Evolutionary conservation across 2,797 vertebrate species (phyloP), one percentile per base, ranked within the genome.

Genomic region (Eulemur rubriventer): DNA sequence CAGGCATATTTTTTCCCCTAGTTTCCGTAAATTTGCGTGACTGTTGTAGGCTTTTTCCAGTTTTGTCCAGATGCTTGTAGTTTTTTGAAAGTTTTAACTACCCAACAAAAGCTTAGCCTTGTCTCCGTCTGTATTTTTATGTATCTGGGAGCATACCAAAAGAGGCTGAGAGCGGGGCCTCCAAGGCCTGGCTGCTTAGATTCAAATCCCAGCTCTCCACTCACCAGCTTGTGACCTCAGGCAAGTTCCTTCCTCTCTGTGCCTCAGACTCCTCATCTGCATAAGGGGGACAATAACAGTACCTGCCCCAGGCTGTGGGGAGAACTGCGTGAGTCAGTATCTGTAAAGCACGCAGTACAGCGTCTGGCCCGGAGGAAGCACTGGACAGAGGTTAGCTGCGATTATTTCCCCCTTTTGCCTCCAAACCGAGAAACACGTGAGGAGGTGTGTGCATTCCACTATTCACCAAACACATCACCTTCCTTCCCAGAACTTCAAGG

Each of bases 11-110:
- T 69, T 12, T 17, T 13, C 2, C 26, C 22, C 28, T 7, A 63
- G 84, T 89, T 88, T 46, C 0, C 43, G 8, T 46, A 89, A 61
- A 82, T 80, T 72, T 46, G 79, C 35, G 8, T 94, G 95, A 96
- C 96, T 89, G 18, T 70, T 82, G 43, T 26, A 63, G 67, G 43
- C 78, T 73, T 89, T 84, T 95, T 80, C 95, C 82, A 91, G 78
- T 79, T 85, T 26, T 11, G 13, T 93, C 82, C 96, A 95, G 89
- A 96, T 93, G 93, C 59, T n/a, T 33, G 6, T 2, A n/a, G 67
- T 35, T 76, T 84, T 93, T 48, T 89, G 50, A 89, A 83, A 65
- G 95, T 83, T 75, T 89, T 86, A 33, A 17, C 84, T 72, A 84
- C 79, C 30, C 59, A 83, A 8, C 50, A 89, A 92, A 95, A 61